Base-by-base conservation (phyloP, 2,888 invertebrate genomes). In the Anagyrus pseudococci region DNA sequence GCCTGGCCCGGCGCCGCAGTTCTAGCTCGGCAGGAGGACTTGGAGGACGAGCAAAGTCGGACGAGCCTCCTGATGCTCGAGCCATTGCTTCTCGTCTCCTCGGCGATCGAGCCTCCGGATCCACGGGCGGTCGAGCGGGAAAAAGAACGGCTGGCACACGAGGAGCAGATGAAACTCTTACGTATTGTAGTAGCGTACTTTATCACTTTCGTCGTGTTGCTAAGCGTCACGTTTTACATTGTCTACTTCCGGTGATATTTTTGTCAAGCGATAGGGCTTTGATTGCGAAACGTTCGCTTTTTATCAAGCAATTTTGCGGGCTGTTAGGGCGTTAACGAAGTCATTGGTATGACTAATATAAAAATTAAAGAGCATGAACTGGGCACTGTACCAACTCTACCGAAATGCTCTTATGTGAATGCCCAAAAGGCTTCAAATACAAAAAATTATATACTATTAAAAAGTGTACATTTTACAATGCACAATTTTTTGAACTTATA, bases 101-200 rank as follows among this genome's bases (percentile, higher is more conserved):
- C 84, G 58, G 69, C 8, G 79, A 71, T 76, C 67, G 52, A 67
- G 19, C 22, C 43, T 40, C 47, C 29, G 7, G 23, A 2, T 15
- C 8, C 10, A 4, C 2, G 19, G 7, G 25, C 40, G 10, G 23
- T 13, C 8, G 8, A 22, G 3, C n/a, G n/a, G n/a, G 17, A 19
- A 49, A 41, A 70, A 75, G 58, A 72, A 74, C 66, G 69, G 69
- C 29, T 68, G 74, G 37, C 73, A 10, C 71, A 68, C 40, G 75
- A 77, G 8, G 84, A 85, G 69, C 82, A 83, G 66, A 80, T 82
- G 41, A 84, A 84, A 71, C 82, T 85, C 66, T 79, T 83, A 22
- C 81, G 82, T 73, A 82, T 85, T 68, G 81, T 87, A 73, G 84
- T 88, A 70, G 83, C 85, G 64, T 84, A 86, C 73, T 85, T 85